A percentile compares a stretch with the other conserved stretches of the same genome.
phyloP scores from a whole-genome alignment of 2,797 vertebrate species.

The Hirundo rustica region DNA sequence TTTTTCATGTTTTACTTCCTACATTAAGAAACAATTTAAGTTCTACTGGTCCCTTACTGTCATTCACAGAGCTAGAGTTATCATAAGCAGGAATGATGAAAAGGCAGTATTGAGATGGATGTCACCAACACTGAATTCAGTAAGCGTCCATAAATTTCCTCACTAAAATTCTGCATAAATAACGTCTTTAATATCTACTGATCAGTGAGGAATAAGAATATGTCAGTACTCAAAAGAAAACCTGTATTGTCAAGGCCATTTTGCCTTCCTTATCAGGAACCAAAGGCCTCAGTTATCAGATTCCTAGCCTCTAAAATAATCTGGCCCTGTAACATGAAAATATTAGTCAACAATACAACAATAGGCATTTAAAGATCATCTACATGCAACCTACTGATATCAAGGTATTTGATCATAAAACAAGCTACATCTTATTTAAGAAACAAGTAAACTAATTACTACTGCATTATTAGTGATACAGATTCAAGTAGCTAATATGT shows the following conservation, averaged over 20 bases:
- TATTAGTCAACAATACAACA: background rate
- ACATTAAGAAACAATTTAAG: background rate
- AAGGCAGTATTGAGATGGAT: background rate
- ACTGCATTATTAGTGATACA: background rate
- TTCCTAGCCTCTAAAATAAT: background rate
- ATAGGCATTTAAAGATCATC: background rate
- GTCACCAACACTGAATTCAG: background rate
- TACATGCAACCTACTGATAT: rapidly evolving
- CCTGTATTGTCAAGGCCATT: background rate
- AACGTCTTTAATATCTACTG: background rate
- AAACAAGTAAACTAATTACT: background rate
- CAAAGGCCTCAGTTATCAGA: background rate
- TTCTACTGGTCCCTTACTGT: background rate
- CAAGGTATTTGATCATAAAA: background rate
- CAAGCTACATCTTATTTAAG: background rate
- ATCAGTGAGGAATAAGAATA: background rate
- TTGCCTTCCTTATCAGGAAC: background rate
- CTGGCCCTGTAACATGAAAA: background rate
- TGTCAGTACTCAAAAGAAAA: background rate
- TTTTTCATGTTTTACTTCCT: background rate
- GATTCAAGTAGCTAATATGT: background rate
- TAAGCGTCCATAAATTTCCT: background rate
- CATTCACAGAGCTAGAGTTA: background rate
- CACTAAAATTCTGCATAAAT: background rate
- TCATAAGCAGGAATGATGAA: background rate